Evolutionary conservation across 2,113 vertebrate genomes (phyloP).

Genomic region (Malaclemys terrapin): DNA sequence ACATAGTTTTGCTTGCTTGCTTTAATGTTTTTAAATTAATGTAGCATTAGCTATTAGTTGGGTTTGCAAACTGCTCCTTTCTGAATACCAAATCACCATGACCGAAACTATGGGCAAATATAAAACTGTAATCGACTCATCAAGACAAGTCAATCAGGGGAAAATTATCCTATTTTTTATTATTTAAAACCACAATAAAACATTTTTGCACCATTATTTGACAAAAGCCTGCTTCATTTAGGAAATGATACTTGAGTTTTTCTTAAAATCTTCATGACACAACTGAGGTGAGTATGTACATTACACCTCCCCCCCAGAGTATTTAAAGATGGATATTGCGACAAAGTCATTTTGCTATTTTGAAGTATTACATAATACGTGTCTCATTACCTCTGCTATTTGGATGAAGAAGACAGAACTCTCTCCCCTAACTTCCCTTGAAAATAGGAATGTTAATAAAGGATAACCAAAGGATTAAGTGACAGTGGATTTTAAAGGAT

Average conservation of each 20-base stretch:
- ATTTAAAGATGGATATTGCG: neutral
- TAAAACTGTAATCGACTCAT: neutral
- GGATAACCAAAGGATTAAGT: neutral
- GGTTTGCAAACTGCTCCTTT: neutral
- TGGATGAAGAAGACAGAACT: neutral
- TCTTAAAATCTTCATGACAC: neutral
- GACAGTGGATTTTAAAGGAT: neutral
- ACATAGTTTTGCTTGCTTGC: slow-evolving; percentile 13
- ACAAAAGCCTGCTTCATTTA: neutral
- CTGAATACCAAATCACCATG: neutral
- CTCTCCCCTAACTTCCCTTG: neutral
- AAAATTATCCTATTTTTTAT: neutral
- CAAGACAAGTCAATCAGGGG: neutral
- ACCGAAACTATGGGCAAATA: neutral
- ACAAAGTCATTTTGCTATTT: neutral
- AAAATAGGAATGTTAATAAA: neutral
- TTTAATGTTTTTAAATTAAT: slow-evolving; percentile 61
- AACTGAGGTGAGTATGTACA: neutral
- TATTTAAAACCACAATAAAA: neutral
- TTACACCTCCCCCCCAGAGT: rapidly evolving
- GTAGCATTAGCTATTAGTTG: neutral
- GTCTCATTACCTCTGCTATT: neutral
- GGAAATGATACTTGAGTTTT: neutral
- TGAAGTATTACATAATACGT: neutral
- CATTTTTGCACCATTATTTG: neutral